Conservation (phyloP, 2,113 vertebrate genomes). For the Phrynocephalus versicolor region DNA sequence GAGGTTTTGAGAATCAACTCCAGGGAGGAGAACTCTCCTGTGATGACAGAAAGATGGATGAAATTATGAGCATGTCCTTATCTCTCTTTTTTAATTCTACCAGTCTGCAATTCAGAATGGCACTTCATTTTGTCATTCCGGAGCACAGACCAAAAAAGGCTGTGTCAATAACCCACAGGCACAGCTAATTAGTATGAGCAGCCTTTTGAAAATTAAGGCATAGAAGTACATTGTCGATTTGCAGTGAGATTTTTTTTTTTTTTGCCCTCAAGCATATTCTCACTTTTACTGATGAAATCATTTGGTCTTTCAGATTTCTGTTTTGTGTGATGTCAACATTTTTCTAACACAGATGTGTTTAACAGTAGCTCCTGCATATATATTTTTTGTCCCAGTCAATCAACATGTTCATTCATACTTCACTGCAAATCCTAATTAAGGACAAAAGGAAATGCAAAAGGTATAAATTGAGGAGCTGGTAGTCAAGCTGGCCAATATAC, state of each 20-base stretch:
- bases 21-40: background rate
- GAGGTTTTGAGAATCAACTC: slow-evolving; percentile 3
- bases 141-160: background rate
- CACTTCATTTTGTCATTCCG: slow-evolving; percentile 35
- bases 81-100: background rate
- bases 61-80: background rate
- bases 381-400: background rate
- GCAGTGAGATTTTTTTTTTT: slow-evolving; percentile 30
- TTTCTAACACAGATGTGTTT: slow-evolving; percentile 49
- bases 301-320: slow-evolving; percentile 54
- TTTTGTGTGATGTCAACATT: slow-evolving; percentile 43
- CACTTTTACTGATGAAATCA: slow-evolving; percentile 53
- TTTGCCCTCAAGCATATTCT: slow-evolving; percentile 44
- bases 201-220: slow-evolving; percentile 47
- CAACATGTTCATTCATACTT: background rate
- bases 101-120: slow-evolving; percentile 24
- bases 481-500: background rate
- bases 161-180: slow-evolving; percentile 53
- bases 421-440: slow-evolving; percentile 21
- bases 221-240: slow-evolving; percentile 13
- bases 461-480: background rate
- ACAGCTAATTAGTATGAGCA: slow-evolving; percentile 55
- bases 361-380: background rate
- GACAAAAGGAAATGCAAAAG: background rate
- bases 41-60: background rate